Evolutionary conservation across 2,888 invertebrate species (phyloP), one percentile per base, ranked within the genome.

Genomic region (Andrena dorsata): DNA sequence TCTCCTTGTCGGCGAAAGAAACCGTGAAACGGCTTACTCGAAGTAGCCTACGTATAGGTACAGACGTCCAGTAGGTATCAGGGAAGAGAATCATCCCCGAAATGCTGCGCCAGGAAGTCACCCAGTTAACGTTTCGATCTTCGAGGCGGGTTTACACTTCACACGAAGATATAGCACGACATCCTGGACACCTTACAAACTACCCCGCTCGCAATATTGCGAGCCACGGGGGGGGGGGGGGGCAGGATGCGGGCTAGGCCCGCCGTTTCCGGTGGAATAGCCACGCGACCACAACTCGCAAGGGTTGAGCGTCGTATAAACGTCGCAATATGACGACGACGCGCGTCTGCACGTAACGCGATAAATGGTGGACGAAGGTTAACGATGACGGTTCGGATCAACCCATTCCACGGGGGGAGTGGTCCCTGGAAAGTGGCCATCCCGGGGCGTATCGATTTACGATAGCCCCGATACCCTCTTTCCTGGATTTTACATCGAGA

Each of bases 261-360:
- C 70, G n/a, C 63, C 64, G 84, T 80, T 85, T 80, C 83, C 83
- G 65, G 77, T 16, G 77, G 53, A 75, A 85, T 70, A 65, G 79
- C 28, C 83, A 69, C 75, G 65, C 58, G 76, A 81, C 85, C 86
- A 53, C 83, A 86, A 76, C 71, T 75, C 70, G 76, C 81, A 61
- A 75, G 72, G 68, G 64, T 71, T 76, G 76, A 73, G 66, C 85
- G 78, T 78, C 78, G 83, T 47, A 83, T 81, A 79, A 86, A 85
- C 83, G 83, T 86, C 85, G 79, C 77, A 63, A 76, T 75, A 85
- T 83, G 85, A 84, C 78, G 76, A 68, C 72, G 61, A 56, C 35
- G 61, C 58, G 20, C 76, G 60, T 26, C 51, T 47, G 30, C 49
- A 49, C 60, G 51, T 82, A 64, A 71, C 30, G 51, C 79, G 79